phyloP scores from a whole-genome alignment of 1,140 invertebrate genomes.

The Ostrea edulis region DNA sequence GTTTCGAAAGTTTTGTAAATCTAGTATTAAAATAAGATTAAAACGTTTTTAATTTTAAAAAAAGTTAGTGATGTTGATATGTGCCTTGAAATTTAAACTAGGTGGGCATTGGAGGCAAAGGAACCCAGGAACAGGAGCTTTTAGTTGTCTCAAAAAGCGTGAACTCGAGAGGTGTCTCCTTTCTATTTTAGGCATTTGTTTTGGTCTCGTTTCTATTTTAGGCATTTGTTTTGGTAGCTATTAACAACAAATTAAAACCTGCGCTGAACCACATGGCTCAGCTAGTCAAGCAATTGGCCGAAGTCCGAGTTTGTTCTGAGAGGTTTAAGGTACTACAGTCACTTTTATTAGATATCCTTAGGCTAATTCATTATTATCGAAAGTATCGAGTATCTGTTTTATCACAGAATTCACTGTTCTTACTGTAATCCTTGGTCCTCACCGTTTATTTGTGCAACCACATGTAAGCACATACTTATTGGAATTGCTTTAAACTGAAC shows the following conservation, averaged over 20 bases:
- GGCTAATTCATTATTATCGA: too few species aligned
- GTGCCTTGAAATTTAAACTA: background rate
- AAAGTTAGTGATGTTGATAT: background rate
- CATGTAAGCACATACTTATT: too few species aligned
- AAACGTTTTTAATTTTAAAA: too few species aligned
- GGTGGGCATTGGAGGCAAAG: background rate
- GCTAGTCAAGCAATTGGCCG: conserved; percentile 37
- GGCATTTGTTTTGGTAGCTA: conserved; percentile 54
- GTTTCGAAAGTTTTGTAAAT: too few species aligned
- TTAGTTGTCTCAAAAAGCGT: background rate
- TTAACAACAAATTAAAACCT: conserved; percentile 49
- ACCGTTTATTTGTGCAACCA: too few species aligned
- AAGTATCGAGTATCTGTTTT: too few species aligned
- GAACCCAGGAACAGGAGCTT: background rate
- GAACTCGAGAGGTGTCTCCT: background rate
- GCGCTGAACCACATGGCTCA: conserved; percentile 44
- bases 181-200: too few species aligned
- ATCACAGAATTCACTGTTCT: too few species aligned
- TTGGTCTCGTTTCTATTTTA: conserved; percentile 26
- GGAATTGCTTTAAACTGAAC: too few species aligned
- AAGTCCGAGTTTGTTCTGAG: conserved; percentile 41
- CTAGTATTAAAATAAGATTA: too few species aligned
- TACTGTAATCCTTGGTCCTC: too few species aligned
- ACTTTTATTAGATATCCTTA: background rate
- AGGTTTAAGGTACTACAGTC: conserved; percentile 52